Conservation (phyloP, 2,113 vertebrate genomes). For the Puma concolor region DNA sequence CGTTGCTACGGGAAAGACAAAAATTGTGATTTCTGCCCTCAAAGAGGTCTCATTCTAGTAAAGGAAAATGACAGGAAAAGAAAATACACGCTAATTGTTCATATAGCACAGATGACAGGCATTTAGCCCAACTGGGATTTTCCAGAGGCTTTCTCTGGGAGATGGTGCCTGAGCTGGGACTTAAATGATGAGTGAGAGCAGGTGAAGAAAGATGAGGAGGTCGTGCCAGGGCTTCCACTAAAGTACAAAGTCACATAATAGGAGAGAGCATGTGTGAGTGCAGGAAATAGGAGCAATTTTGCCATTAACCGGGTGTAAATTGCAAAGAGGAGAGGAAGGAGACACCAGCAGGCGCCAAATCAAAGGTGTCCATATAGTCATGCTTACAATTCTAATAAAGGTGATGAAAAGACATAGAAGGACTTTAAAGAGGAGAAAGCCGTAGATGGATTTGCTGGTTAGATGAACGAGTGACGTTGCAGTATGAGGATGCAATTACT, state of each 20-base stretch:
- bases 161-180: neutral
- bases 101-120: neutral
- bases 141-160: slow-evolving; percentile 38
- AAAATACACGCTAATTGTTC: neutral
- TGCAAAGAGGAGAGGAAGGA: slow-evolving; percentile 49
- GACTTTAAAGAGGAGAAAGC: neutral
- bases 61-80: neutral
- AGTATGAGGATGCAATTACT: neutral
- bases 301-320: slow-evolving; percentile 36
- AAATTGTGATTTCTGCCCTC: neutral
- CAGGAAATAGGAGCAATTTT: slow-evolving; percentile 66
- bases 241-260: slow-evolving; percentile 48
- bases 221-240: neutral
- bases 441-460: neutral
- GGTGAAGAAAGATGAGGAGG: slow-evolving; percentile 59
- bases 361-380: neutral
- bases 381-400: neutral
- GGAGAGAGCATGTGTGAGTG: neutral
- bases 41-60: neutral
- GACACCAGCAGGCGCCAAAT: slow-evolving; percentile 21
- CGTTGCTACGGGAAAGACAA: neutral
- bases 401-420: neutral
- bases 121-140: neutral
- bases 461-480: neutral
- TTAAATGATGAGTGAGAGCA: slow-evolving; percentile 53